Conservation (phyloP, 1,140 invertebrate species). For the Vanessa tameamea region DNA sequence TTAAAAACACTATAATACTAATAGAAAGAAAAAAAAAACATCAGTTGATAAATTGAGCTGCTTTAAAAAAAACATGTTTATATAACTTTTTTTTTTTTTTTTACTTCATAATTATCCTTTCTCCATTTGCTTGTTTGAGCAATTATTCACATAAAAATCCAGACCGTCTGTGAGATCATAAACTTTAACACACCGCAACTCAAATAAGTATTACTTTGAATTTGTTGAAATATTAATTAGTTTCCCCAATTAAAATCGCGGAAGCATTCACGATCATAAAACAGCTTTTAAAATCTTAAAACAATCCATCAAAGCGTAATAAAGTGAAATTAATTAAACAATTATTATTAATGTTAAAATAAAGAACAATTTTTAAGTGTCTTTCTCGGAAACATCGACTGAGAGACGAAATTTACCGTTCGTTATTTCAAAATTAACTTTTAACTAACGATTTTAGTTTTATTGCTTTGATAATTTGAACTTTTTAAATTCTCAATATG, state of each 20-base stretch:
- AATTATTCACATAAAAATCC: too few species aligned
- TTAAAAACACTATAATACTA: too few species aligned
- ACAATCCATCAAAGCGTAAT: slow-evolving; percentile 13
- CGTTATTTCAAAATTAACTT: not conserved
- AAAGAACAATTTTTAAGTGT: not conserved
- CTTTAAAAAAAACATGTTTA: too few species aligned
- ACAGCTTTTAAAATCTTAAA: not conserved
- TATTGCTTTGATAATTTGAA: not conserved
- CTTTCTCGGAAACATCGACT: not conserved
- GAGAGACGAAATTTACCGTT: not conserved
- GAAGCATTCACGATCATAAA: slow-evolving; percentile 9
- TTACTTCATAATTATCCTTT: too few species aligned
- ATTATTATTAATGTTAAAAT: not conserved
- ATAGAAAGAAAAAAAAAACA: too few species aligned
- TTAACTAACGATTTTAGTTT: not conserved
- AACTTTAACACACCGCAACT: too few species aligned
- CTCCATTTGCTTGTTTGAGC: too few species aligned
- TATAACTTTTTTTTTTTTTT: too few species aligned
- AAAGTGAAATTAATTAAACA: slow-evolving; percentile 10
- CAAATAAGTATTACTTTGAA: not conserved
- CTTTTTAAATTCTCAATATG: too few species aligned
- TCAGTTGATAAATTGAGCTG: too few species aligned
- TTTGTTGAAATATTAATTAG: slow-evolving; percentile 8
- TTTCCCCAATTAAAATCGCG: slow-evolving; percentile 18
- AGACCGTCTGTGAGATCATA: too few species aligned